A percentile compares a stretch with the other conserved stretches of the same genome.
Conservation (phyloP, 1,140 invertebrate genomes). For the Coenobita brevimanus region DNA sequence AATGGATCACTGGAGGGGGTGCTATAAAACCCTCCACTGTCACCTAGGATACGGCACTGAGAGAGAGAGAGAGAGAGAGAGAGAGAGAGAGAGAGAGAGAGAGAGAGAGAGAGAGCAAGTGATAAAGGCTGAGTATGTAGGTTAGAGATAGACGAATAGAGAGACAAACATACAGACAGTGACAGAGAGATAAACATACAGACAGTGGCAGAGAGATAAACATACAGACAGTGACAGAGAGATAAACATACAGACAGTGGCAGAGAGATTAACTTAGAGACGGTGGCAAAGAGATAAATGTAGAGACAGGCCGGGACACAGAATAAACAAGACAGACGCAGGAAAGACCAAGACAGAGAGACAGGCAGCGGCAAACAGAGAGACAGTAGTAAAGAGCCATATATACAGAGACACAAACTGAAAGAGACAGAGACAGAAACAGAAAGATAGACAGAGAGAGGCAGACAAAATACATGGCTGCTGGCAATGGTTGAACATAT, state of each 20-base stretch:
- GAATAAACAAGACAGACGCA: neutral
- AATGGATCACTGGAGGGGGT: no score
- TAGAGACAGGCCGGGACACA: neutral
- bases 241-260: neutral
- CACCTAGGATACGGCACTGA: neutral
- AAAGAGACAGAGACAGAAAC: neutral
- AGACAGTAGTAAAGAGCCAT: neutral
- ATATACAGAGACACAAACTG: neutral
- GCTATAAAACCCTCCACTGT: no score
- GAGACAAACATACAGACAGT: neutral
- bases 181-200: neutral
- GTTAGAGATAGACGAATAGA: neutral
- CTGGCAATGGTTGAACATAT: neutral
- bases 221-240: neutral
- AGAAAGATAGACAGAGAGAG: slow-evolving; percentile 13
- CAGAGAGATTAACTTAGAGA: slow-evolving; percentile 6
- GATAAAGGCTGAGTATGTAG: neutral
- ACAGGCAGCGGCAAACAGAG: neutral
- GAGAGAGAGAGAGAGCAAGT: neutral
- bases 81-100: slow-evolving; percentile 5
- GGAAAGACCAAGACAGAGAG: neutral
- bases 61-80: neutral
- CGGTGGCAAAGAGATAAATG: neutral
- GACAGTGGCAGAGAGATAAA: slow-evolving; percentile 3
- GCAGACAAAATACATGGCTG: neutral